phyloP scores from a whole-genome alignment of 2,113 vertebrate species.

The Pterocles burchelli region DNA sequence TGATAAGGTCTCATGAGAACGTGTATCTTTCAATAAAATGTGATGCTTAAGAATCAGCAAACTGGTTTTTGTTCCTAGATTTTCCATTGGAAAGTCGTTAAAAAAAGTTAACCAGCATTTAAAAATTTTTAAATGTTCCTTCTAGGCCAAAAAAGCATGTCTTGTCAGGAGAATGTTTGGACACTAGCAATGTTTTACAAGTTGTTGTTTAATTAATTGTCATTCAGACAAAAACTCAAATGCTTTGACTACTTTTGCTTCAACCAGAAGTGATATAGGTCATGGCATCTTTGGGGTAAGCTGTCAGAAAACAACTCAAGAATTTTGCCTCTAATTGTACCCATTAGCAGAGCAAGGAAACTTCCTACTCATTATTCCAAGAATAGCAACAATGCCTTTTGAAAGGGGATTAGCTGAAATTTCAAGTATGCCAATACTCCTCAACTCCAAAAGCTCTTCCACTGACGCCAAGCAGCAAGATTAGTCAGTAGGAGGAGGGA shows the following conservation, averaged over 20 bases:
- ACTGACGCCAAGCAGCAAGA: not conserved
- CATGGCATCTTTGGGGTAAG: not conserved
- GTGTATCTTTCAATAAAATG: not conserved
- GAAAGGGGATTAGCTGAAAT: conserved; percentile 25
- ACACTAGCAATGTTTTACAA: not conserved
- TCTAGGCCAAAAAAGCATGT: not conserved
- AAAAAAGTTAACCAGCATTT: not conserved
- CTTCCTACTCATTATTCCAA: conserved; percentile 28
- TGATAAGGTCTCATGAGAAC: conserved; percentile 19
- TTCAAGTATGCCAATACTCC: conserved; percentile 31
- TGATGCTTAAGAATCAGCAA: not conserved
- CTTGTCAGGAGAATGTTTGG: not conserved
- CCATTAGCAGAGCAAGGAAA: conserved; percentile 38
- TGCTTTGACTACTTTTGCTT: not conserved
- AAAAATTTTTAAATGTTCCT: not conserved
- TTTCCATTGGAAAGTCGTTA: not conserved
- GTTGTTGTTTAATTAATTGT: conserved; percentile 3
- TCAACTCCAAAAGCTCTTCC: conserved; percentile 29
- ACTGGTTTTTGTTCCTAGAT: not conserved
- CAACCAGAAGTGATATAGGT: not conserved
- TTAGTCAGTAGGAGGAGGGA: conserved; percentile 1
- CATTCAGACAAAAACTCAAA: not conserved
- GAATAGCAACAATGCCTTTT: conserved; percentile 46
- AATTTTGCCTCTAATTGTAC: not conserved
- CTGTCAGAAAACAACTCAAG: not conserved